Evolutionary conservation across 2,113 vertebrate species (phyloP).

Genomic region (Microcebus jonahi): DNA sequence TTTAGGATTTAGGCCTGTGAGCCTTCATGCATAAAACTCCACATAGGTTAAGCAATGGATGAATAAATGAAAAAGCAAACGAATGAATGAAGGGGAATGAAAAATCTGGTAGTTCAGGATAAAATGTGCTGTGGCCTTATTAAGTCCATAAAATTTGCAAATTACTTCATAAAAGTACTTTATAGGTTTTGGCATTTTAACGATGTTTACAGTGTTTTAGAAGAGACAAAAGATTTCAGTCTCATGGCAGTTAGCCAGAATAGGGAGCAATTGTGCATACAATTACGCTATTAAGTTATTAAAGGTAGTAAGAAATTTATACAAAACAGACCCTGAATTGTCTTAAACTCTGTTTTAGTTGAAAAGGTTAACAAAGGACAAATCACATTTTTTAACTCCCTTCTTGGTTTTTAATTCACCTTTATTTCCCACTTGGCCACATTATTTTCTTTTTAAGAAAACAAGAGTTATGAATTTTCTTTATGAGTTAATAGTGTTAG

Average conservation of each 20-base stretch:
- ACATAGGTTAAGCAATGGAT: not conserved
- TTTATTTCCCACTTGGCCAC: slow-evolving; percentile 64
- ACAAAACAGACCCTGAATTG: slow-evolving; percentile 76
- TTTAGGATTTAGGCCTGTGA: not conserved
- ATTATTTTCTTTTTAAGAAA: slow-evolving; percentile 77
- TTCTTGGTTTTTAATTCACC: slow-evolving; percentile 42
- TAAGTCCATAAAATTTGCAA: slow-evolving; percentile 79
- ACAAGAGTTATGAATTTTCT: slow-evolving; percentile 59
- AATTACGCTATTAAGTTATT: slow-evolving; percentile 84
- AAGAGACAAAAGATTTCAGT: slow-evolving; percentile 76
- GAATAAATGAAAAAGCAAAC: not conserved
- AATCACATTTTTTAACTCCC: slow-evolving; percentile 50
- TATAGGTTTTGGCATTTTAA: slow-evolving; percentile 86
- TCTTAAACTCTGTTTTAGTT: slow-evolving; percentile 67
- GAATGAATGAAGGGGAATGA: not conserved
- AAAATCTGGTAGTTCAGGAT: not conserved
- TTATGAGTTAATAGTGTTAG: slow-evolving; percentile 59
- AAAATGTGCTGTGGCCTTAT: slow-evolving; percentile 56
- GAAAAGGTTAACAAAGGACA: slow-evolving; percentile 76
- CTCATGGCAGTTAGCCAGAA: slow-evolving; percentile 72
- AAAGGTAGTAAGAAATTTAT: slow-evolving; percentile 80
- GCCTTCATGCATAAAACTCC: not conserved
- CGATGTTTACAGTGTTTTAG: slow-evolving; percentile 87
- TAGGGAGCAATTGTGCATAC: slow-evolving; percentile 78
- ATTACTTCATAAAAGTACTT: slow-evolving; percentile 88